These are phyloP conservation scores for Forbesichthys agassizii DNA, from an alignment of 2,113 vertebrate genomes.

Conservation along the genomic window DNA sequence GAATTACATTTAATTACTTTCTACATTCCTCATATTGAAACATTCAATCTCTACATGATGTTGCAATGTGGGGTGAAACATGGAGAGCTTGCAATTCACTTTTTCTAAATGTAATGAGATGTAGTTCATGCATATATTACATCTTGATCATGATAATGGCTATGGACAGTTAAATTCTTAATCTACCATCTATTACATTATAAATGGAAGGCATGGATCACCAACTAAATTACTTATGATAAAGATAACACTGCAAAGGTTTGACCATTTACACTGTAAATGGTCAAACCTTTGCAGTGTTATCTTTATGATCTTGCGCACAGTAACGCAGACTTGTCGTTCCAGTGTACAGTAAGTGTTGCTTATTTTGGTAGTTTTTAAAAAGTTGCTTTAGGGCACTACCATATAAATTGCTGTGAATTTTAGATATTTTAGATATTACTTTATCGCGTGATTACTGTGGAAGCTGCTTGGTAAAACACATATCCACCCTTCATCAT, in stretches of 20 bases:
- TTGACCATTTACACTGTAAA: conserved; percentile 46
- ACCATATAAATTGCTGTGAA: background rate
- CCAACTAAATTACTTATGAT: conserved; percentile 77
- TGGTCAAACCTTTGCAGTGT: conserved; percentile 66
- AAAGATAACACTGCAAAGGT: conserved; percentile 70
- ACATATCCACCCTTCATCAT: no score
- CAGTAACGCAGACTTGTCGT: background rate
- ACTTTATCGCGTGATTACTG: background rate
- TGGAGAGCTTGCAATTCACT: conserved; percentile 57
- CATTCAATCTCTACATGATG: conserved; percentile 19
- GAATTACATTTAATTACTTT: conserved; percentile 51
- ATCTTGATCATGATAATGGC: conserved; percentile 76
- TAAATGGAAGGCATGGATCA: conserved; percentile 70
- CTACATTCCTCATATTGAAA: conserved; percentile 34
- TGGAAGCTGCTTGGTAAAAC: background rate
- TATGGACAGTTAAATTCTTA: conserved; percentile 76
- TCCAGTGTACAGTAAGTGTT: no score
- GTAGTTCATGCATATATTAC: conserved; percentile 70
- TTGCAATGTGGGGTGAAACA: conserved; percentile 53
- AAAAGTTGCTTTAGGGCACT: background rate
- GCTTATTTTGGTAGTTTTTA: no score
- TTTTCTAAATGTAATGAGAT: conserved; percentile 76
- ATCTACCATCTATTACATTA: conserved; percentile 70
- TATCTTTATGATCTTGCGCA: conserved; percentile 54
- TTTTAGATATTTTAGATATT: background rate